Conservation (phyloP, 2,888 invertebrate species). For the Leptinotarsa tumamoca region DNA sequence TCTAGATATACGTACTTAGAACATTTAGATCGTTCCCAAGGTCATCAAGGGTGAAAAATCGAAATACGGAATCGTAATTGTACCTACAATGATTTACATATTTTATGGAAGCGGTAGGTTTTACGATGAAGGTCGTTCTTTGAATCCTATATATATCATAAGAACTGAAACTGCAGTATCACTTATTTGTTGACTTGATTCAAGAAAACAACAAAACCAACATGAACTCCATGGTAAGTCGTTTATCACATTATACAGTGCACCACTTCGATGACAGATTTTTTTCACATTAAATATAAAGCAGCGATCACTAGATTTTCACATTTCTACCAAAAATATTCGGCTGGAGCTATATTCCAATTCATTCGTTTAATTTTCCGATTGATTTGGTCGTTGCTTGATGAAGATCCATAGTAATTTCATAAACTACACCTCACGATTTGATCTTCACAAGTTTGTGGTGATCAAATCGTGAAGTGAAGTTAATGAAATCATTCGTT, state of each 20-base stretch:
- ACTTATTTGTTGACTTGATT: not conserved
- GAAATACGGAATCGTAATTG: conserved; percentile 10
- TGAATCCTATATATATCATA: not conserved
- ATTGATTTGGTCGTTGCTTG: too few relatives aligned
- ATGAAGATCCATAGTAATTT: too few relatives aligned
- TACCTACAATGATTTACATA: conserved; percentile 6
- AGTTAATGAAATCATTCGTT: too few relatives aligned
- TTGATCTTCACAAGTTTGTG: too few relatives aligned
- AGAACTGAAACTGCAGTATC: not conserved
- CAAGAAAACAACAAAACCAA: conserved; percentile 4
- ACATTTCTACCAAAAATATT: too few relatives aligned
- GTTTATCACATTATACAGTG: not conserved
- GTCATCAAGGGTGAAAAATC: conserved; percentile 15
- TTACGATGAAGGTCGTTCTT: conserved; percentile 12
- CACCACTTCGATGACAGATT: too few relatives aligned
- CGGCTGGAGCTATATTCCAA: too few relatives aligned
- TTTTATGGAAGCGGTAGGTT: conserved; percentile 9
- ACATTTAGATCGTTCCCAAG: conserved; percentile 7
- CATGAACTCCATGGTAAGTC: conserved; percentile 16
- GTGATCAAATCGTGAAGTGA: too few relatives aligned
- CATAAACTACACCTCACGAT: too few relatives aligned
- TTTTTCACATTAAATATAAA: too few relatives aligned
- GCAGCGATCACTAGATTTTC: too few relatives aligned
- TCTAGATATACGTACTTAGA: not conserved
- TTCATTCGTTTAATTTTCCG: too few relatives aligned